Base-by-base conservation (phyloP, 2,113 vertebrate species). In the Saccopteryx bilineata region DNA sequence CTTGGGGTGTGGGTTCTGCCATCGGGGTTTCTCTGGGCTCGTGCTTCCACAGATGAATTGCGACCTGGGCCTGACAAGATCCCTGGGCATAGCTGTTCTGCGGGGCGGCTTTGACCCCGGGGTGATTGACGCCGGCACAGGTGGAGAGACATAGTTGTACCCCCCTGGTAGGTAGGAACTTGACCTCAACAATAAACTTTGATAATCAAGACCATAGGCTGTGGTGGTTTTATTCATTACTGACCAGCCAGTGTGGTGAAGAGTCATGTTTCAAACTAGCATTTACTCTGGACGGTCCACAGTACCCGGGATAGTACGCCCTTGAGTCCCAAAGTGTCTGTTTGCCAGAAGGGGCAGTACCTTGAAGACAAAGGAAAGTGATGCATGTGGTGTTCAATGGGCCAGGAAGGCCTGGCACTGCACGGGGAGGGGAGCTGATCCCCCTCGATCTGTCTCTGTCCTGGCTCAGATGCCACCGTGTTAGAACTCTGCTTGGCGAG, bases 161-260 rank as follows among this genome's bases (percentile, higher is more conserved):
- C 89, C 85, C 87, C 88, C 69, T 39, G 63, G 69, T 95, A 95
- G 96, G 9, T 94, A 97, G 84, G 79, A 87, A 96, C 80, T 75
- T 75, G 93, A 87, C 61, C 90, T 78, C 61, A 48, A 80, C 87
- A 98, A 97, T 97, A 98, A 97, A 98, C 91, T 96, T 97, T 96
- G 91, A 86, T 97, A 97, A 96, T 79, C 65, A 97, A 97, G 91
- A 93, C 78, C 24, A 17, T 1, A 69, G 91, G 28, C 79, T 94
- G 7, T 83, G 85, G 54, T 89, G 69, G 21, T 89, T 96, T 96
- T 88, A 58, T 91, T 93, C 84, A 6, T 54, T 68, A 8, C 9
- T 63, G 15, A 88, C 31, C 31, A 68, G 28, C 24, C 66, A 3
- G 31, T 31, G 19, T 19, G 74, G 48, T 66, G 11, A 61, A 74